Percentiles rank a stretch among this genome's conserved stretches.
These are phyloP conservation scores for Montipora cactus DNA, from an alignment of 64 coral and sea anemone genomes.

Conservation along the genomic window DNA sequence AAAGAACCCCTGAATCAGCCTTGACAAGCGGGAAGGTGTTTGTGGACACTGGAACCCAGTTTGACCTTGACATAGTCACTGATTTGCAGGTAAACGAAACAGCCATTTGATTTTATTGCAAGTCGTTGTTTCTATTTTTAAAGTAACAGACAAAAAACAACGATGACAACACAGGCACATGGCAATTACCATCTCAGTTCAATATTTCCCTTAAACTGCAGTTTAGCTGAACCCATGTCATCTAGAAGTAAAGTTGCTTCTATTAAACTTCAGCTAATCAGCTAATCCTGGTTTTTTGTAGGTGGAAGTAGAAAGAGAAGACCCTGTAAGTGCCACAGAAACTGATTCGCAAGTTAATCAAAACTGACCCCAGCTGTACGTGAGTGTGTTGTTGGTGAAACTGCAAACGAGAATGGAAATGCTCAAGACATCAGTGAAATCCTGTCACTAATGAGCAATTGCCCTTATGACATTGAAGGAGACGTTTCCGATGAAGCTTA, in stretches of 20 bases:
- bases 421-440: no score
- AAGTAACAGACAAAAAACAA: background rate
- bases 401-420: no score
- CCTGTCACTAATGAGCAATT: no score
- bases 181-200: background rate
- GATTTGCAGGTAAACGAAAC: conserved; percentile 5
- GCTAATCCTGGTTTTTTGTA: no score
- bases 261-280: background rate
- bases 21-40: background rate
- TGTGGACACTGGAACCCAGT: conserved; percentile 12
- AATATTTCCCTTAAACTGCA: conserved; percentile 11
- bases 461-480: background rate
- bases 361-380: no score
- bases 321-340: no score
- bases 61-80: conserved; percentile 1
- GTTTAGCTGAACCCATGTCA: background rate
- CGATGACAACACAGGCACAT: background rate
- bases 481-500: background rate
- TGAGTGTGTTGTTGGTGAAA: no score
- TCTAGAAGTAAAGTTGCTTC: background rate
- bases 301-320: no score
- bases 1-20: background rate
- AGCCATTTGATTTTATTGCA: background rate
- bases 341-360: no score
- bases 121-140: background rate